phyloP scores from a whole-genome alignment of 2,888 invertebrate species.

The Nysson spinosus region DNA sequence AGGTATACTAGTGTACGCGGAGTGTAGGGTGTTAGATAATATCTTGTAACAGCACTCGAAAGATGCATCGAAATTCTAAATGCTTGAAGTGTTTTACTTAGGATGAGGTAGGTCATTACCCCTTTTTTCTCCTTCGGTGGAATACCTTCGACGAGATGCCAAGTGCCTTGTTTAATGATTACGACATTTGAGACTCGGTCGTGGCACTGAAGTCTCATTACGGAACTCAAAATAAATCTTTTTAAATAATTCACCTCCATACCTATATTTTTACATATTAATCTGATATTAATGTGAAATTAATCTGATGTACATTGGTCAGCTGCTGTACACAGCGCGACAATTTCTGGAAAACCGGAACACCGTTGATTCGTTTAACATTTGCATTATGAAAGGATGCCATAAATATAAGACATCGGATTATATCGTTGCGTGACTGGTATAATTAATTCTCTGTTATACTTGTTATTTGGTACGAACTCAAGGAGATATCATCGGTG shows the following conservation, averaged over 20 bases:
- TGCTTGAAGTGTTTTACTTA: background rate
- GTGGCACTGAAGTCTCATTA: constrained; percentile 45
- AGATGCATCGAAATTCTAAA: background rate
- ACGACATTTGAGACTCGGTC: constrained; percentile 52
- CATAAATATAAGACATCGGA: background rate
- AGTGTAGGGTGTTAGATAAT: too few relatives aligned
- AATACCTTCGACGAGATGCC: constrained; percentile 48
- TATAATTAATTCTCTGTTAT: constrained; percentile 21
- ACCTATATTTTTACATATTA: background rate
- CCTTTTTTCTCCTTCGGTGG: constrained; percentile 42
- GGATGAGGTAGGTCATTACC: constrained; percentile 52
- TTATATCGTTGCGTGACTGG: constrained; percentile 30
- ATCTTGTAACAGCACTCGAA: too few relatives aligned
- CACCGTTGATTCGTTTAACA: background rate
- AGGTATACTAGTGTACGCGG: too few relatives aligned
- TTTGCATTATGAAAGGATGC: background rate
- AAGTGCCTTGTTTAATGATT: constrained; percentile 52
- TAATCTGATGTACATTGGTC: too few relatives aligned
- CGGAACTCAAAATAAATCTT: constrained; percentile 34
- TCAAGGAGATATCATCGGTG: constrained; percentile 12
- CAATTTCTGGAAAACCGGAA: constrained; percentile 8
- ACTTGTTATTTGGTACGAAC: constrained; percentile 5
- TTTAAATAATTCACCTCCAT: constrained; percentile 35
- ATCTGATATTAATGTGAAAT: too few relatives aligned
- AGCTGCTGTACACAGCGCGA: too few relatives aligned